A percentile compares a stretch with the other conserved stretches of the same genome.
Conservation (phyloP, 2,888 invertebrate genomes). For the Acrobeloides nanus region DNA sequence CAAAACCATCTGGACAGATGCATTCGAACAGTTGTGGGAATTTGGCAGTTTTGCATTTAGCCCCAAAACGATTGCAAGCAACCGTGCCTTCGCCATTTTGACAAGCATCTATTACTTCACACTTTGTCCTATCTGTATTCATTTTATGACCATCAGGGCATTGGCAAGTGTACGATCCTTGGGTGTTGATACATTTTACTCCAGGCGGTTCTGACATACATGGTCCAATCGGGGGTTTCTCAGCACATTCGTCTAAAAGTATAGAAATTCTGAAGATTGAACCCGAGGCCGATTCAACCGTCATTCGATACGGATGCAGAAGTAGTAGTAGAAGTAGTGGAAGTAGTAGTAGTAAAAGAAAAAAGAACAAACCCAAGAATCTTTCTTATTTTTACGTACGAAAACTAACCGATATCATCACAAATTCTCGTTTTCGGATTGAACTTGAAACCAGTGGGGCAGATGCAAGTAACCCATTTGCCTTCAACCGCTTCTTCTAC, state of each 20-base stretch:
- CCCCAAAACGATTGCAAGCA: slow-evolving; percentile 4
- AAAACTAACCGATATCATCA: slow-evolving; percentile 1
- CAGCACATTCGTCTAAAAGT: neutral
- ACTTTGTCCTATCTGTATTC: neutral
- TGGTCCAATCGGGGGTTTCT: too few relatives aligned
- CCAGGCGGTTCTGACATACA: neutral
- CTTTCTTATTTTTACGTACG: neutral
- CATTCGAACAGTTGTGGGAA: neutral
- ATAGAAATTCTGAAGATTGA: too few relatives aligned
- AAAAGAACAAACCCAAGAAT: neutral
- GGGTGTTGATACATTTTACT: slow-evolving; percentile 4
- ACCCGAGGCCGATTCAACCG: too few relatives aligned
- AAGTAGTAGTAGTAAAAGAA: neutral
- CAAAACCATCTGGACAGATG: neutral
- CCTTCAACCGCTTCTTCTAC: slow-evolving; percentile 5
- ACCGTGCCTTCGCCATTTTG: neutral
- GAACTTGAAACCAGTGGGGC: slow-evolving; percentile 5
- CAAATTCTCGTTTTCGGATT: slow-evolving; percentile 2
- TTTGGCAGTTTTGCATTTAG: slow-evolving; percentile 1
- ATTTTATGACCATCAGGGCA: neutral
- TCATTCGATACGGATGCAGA: too few relatives aligned
- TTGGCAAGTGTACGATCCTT: neutral
- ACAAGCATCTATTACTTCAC: slow-evolving; percentile 3
- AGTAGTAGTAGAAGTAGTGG: too few relatives aligned
- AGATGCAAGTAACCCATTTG: slow-evolving; percentile 3